These are phyloP conservation scores for Caenorhabditis remanei DNA, from an alignment of 1,140 invertebrate genomes.

Conservation along the genomic window DNA sequence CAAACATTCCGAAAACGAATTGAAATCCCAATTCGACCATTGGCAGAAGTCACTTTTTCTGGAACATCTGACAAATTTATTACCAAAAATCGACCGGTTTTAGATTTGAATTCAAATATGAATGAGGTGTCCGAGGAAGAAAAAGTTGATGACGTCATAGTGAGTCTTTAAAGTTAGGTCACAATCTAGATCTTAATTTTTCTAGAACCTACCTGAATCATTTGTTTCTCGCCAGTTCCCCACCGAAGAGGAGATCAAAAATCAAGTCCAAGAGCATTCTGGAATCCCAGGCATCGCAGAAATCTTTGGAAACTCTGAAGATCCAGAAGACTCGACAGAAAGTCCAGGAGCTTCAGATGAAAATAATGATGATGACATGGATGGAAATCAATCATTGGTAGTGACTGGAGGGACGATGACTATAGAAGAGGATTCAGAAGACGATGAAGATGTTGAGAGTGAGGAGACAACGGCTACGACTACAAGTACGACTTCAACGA, in stretches of 20 bases:
- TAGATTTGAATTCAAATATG: constrained; percentile 5
- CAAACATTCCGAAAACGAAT: constrained; percentile 43
- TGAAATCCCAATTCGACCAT: constrained; percentile 33
- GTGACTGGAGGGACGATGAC: constrained; percentile 13
- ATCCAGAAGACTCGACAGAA: neutral
- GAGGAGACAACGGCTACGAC: neutral
- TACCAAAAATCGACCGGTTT: constrained; percentile 7
- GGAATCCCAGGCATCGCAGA: neutral
- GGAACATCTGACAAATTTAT: constrained; percentile 33
- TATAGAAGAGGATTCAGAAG: neutral
- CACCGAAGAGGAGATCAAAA: neutral
- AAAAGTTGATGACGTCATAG: too few relatives aligned
- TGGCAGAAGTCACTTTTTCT: constrained; percentile 42
- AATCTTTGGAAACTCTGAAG: neutral
- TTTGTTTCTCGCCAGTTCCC: neutral
- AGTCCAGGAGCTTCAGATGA: neutral
- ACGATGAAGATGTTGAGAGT: neutral
- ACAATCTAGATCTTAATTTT: neutral
- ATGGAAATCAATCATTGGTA: neutral
- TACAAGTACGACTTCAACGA: neutral
- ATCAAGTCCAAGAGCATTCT: neutral
- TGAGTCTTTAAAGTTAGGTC: neutral
- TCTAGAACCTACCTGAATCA: neutral
- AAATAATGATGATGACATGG: neutral
- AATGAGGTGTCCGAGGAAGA: constrained; percentile 6